These are phyloP conservation scores for Aurelia sp. DNA, from an alignment of 30 jellyfish, hydroid and myxozoan species.

Conservation along the genomic window DNA sequence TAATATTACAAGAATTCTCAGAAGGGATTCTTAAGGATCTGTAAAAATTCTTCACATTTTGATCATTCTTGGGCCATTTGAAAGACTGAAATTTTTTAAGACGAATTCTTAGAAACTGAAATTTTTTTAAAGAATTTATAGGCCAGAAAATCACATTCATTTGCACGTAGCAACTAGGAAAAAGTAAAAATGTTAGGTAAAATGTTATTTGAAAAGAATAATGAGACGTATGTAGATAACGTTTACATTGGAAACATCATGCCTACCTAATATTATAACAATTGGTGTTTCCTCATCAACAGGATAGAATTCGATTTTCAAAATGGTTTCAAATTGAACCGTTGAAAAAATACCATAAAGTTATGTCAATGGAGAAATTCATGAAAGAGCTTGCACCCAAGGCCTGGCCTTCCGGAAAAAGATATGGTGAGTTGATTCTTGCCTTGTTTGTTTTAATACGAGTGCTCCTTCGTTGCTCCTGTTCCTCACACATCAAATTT, in stretches of 20 bases:
- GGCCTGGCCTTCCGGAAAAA: constrained; percentile 83
- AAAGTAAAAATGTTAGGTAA: no score
- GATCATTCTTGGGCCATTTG: no score
- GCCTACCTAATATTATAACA: neutral
- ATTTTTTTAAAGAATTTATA: no score
- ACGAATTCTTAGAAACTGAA: no score
- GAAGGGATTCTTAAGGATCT: no score
- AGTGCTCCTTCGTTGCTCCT: neutral
- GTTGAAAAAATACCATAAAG: constrained; percentile 73
- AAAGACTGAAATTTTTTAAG: no score
- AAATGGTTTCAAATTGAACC: constrained; percentile 88
- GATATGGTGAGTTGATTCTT: constrained; percentile 53
- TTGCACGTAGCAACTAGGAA: no score
- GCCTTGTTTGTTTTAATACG: neutral
- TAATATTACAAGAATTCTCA: no score
- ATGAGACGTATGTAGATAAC: no score
- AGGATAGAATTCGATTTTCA: constrained; percentile 75
- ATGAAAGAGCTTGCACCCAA: constrained; percentile 81
- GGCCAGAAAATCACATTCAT: no score
- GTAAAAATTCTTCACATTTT: no score
- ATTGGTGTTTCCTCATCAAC: neutral
- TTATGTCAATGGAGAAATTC: constrained; percentile 84
- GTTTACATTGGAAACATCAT: neutral
- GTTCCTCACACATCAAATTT: neutral
- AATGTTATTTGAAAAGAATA: no score